Base-by-base conservation (phyloP, 1,140 invertebrate species). In the Trypoxylus dichotomus region DNA sequence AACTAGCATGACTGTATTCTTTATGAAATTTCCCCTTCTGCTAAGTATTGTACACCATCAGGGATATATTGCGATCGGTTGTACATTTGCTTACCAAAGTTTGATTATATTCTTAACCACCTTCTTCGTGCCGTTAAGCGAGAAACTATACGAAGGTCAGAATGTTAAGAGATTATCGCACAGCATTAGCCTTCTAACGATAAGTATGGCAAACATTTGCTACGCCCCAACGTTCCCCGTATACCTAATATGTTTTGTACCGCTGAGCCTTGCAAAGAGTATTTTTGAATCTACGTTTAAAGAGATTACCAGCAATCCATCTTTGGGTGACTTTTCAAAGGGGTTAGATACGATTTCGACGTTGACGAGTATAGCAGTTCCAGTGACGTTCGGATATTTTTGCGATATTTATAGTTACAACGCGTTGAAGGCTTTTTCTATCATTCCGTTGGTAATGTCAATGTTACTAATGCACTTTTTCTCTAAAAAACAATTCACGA, bases 161-260 rank as follows among this genome's bases (percentile, higher is more conserved):
- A 24, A 25, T 25, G 13, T 60, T n/a, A 47, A 43, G n/a, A 29
- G n/a, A 21, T 63, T 76, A 37, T 21, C 68, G 0, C 41, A 32
- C 25, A 71, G 29, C 37, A 42, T 77, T 24, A n/a, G 60, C 21
- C 15, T 41, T 5, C n/a, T 47, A 24, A 42, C 63, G 6, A 19
- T 72, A 3, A 43, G 76, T 25, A 71, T 77, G 13, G 21, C 68
- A 1, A 37, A 68, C 19, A 42, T 77, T 25, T 77, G 76, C 21
- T 77, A 71, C 37, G 60, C 60, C 1, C 19, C 29, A 24, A 77
- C 60, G 3, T 77, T 37, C 21, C 10, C 60, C 6, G 24, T 41
- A 21, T 77, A 77, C 71, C 32, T 77, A 77, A 77, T 77, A 25
- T 41, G 58, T 27, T 77, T 68, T 21, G 71, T 77, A 41, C 76